Evolutionary conservation across 2,888 invertebrate species (phyloP), one percentile per base, ranked within the genome.

Genomic region (Campoletis raptor): DNA sequence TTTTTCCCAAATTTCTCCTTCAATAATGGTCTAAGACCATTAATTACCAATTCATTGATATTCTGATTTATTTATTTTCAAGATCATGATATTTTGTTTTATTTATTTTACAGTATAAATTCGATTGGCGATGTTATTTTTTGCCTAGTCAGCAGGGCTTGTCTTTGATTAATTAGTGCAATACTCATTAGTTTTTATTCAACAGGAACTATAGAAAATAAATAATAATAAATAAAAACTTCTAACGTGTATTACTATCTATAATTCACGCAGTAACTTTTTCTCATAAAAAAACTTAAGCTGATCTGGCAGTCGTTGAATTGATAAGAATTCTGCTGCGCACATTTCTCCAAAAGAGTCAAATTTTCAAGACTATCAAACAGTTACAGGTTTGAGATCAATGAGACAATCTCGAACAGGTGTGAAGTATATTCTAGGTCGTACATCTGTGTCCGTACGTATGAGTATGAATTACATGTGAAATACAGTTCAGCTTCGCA

Each of bases 401-500:
- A 54, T n/a, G 72, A 52, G 37, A 67, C 54, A 52, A 52, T 48
- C 36, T 15, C n/a, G 48, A 48, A 48, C 70, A 45, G 70, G 45
- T 48, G 70, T 30, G 30, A 8, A 70, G 36, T 36, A n/a, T 36
- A 9, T 67, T n/a, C 40, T n/a, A 67, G 40, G 30, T n/a, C 61
- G 15, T 30, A 12, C 61, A 30, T 61, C 30, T 61, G 15, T 5
- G 61, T 30, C 30, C 15, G 30, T 15, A 61, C 21, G 24, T 54
- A n/a, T 52, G 8, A 21, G 12, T 12, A 12, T 21, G 9, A 36
- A 64, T 40, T 36, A 48, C 2, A 21, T 48, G 21, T 36, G n/a
- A 48, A 36, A 66, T 37, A 80, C 61, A 76, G 86, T 88, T 85
- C 85, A 90, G 87, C 88, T 88, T 89, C 89, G 89, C 88, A 87